Base-by-base conservation (phyloP, 2,888 invertebrate genomes). In the Hirtodrosophila trivittata region DNA sequence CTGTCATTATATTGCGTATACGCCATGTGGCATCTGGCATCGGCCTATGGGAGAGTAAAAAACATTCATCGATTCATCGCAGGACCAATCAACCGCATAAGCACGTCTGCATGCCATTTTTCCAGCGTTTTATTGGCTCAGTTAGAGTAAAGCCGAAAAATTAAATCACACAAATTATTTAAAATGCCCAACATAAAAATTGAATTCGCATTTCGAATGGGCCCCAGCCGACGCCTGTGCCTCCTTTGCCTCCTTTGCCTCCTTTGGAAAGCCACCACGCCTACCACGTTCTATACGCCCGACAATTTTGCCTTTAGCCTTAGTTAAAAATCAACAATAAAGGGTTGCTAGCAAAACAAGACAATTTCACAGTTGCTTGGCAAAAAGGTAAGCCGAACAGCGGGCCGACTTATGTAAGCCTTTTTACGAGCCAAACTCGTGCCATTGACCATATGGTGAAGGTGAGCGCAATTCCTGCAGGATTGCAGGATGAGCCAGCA, bases 321-420 rank as follows among this genome's bases (percentile, higher is more conserved):
- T 65, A 66, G 72, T 66, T 75, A 71, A 67, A 65, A 76, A 73
- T 75, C 73, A 60, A 64, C 72, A 69, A 75, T 64, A 80, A 80
- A 80, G 77, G 82, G 77, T 82, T 73, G 64, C 72, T 68, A 59
- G 69, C 77, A 65, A 72, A 80, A 73, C 75, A 81, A 81, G 80
- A 81, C 84, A 81, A 81, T 81, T 81, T 81, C 77, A 80, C 80
- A 83, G 80, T 81, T 83, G 80, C 80, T 75, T 77, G 80, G 84
- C 77, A 72, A 83, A 81, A 81, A 81, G 80, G 80, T 81, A 77
- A 77, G 58, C 64, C 41, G 59, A 41, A 39, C 10, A 41, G 38
- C 25, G 51, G 54, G 47, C 51, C 66, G 59, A 55, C 72, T 75
- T 77, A 67, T 72, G 62, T 80, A 81, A 83, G 84, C 77, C 77